Conservation (phyloP, 2,797 vertebrate species). For the Gallinago solitaria region DNA sequence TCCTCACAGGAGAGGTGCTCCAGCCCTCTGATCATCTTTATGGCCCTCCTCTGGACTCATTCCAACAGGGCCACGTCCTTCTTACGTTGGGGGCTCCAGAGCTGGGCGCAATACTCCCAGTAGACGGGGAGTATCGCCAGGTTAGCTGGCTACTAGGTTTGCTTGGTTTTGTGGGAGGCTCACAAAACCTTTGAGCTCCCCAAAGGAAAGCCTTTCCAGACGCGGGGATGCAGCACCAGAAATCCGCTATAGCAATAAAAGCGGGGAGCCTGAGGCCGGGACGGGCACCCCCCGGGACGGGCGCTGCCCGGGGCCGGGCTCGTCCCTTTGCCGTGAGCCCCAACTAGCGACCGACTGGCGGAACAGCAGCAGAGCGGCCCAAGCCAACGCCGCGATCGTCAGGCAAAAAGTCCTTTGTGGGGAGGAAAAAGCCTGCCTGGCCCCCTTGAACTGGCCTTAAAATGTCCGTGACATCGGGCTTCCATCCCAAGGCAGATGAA, state of each 20-base stretch:
- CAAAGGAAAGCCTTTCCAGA: fast-evolving
- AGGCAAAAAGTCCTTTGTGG: fast-evolving
- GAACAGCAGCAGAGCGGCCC: not conserved
- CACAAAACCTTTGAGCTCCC: not conserved
- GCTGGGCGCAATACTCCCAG: not conserved
- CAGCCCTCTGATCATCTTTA: not conserved
- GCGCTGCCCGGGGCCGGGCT: not conserved
- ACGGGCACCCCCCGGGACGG: not conserved
- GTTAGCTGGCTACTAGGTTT: fast-evolving
- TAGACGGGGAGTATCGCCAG: not conserved
- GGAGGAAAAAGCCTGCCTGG: not conserved
- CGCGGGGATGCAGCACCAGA: not conserved
- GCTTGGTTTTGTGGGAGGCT: fast-evolving
- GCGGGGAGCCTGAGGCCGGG: not conserved
- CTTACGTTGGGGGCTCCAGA: not conserved
- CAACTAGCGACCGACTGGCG: constrained; percentile 65
- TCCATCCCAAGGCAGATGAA: not conserved
- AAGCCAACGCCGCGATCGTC: fast-evolving
- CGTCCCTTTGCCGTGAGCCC: constrained; percentile 60
- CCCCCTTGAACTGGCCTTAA: not conserved
- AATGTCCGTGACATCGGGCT: fast-evolving
- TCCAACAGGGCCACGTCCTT: not conserved
- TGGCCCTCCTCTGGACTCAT: not conserved
- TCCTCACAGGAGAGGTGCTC: not conserved
- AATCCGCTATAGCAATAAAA: too few relatives aligned